Evolutionary conservation across 2,113 vertebrate species (phyloP).

Genomic region (Nothobranchius kuhntae): DNA sequence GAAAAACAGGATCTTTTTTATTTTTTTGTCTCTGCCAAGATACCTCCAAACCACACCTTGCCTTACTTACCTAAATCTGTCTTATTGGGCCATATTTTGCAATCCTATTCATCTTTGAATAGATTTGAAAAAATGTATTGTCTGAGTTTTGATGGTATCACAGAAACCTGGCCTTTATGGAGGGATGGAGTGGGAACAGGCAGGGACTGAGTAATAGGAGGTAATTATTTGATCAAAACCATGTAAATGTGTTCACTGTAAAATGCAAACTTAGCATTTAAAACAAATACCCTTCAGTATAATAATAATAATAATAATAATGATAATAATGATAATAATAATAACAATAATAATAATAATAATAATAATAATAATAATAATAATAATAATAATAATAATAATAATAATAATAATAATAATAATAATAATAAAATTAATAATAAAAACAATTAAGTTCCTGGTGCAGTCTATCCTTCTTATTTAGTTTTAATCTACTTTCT

Average conservation of each 20-base stretch:
- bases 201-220: conserved; percentile 3
- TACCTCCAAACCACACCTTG: background rate
- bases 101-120: background rate
- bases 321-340: background rate
- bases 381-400: background rate
- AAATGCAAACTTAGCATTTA: conserved; percentile 8
- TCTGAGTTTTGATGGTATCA: background rate
- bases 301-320: background rate
- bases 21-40: background rate
- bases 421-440: too few relatives aligned
- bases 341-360: background rate
- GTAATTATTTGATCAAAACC: conserved; percentile 12
- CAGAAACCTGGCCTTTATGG: background rate
- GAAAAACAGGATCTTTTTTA: too few relatives aligned
- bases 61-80: background rate
- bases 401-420: too few relatives aligned
- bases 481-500: conserved; percentile 9
- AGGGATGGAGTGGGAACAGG: background rate
- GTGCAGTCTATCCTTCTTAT: background rate
- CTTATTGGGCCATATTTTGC: background rate
- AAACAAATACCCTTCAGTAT: background rate
- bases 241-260: background rate
- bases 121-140: background rate
- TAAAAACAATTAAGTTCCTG: background rate
- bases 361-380: background rate